These are phyloP conservation scores for Diplodus puntazzo DNA, from an alignment of 2,797 vertebrate genomes.

Conservation along the genomic window DNA sequence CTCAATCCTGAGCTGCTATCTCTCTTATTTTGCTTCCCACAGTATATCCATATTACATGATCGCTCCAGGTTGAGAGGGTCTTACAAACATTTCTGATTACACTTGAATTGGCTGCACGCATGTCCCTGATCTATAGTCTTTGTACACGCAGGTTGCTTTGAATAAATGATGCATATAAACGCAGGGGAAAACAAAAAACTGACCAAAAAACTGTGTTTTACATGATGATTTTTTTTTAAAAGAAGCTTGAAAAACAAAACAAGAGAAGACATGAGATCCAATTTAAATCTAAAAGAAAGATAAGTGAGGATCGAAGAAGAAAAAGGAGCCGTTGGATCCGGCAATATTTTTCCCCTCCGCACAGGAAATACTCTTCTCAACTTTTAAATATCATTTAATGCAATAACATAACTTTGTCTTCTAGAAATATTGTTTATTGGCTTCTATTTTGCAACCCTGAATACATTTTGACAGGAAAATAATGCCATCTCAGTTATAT, in stretches of 20 bases:
- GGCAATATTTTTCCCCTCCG: too few species aligned
- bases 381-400: too few species aligned
- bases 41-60: conserved; percentile 36
- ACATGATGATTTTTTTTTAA: neutral
- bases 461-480: too few species aligned
- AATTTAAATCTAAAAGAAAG: neutral
- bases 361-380: too few species aligned
- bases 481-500: too few species aligned
- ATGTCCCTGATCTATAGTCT: neutral
- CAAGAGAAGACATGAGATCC: too few species aligned
- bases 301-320: neutral
- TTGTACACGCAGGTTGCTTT: neutral
- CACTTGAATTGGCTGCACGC: neutral
- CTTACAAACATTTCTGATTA: neutral
- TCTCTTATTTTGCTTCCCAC: conserved; percentile 16
- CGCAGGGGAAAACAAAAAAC: neutral
- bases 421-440: too few species aligned
- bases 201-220: neutral
- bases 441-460: too few species aligned
- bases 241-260: neutral
- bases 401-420: too few species aligned
- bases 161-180: neutral
- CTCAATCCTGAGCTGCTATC: conserved; percentile 7
- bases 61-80: neutral
- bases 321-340: too few species aligned